Evolutionary conservation across 2,113 vertebrate species (phyloP).

Genomic region (Panthera uncia): DNA sequence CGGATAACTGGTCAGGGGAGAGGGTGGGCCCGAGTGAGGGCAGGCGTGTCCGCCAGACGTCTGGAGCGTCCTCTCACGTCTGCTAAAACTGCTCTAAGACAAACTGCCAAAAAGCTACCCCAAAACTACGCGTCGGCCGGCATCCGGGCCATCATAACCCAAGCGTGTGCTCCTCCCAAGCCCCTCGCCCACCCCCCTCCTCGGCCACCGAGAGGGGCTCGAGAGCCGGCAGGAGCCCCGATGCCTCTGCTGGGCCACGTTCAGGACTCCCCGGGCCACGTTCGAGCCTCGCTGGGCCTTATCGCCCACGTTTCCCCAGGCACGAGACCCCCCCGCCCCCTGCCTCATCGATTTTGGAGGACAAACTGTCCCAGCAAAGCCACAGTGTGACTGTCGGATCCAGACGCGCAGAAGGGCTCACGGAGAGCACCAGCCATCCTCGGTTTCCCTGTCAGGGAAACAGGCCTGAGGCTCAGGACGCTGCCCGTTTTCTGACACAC

Average conservation of each 20-base stretch:
- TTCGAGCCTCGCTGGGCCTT: rapidly evolving
- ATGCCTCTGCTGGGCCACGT: neutral
- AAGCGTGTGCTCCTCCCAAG: rapidly evolving
- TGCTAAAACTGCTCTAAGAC: neutral
- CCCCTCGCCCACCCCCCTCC: neutral
- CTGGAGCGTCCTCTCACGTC: neutral
- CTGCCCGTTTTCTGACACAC: neutral
- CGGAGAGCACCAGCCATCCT: neutral
- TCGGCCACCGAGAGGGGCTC: neutral
- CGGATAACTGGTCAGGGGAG: rapidly evolving
- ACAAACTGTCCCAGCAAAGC: rapidly evolving
- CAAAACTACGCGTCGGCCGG: neutral
- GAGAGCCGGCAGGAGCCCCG: neutral
- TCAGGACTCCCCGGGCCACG: neutral
- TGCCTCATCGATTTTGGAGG: rapidly evolving
- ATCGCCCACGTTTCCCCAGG: rapidly evolving
- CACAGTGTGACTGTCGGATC: neutral
- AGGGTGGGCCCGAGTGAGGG: neutral
- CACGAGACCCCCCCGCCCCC: rapidly evolving
- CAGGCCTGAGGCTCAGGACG: too few species aligned
- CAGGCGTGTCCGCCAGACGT: neutral
- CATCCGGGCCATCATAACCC: neutral
- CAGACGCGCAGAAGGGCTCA: rapidly evolving
- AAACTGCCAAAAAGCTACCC: too few species aligned
- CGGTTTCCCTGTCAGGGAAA: neutral